Conservation (phyloP, 1,140 invertebrate species). For the Sitobion miscanthi region DNA sequence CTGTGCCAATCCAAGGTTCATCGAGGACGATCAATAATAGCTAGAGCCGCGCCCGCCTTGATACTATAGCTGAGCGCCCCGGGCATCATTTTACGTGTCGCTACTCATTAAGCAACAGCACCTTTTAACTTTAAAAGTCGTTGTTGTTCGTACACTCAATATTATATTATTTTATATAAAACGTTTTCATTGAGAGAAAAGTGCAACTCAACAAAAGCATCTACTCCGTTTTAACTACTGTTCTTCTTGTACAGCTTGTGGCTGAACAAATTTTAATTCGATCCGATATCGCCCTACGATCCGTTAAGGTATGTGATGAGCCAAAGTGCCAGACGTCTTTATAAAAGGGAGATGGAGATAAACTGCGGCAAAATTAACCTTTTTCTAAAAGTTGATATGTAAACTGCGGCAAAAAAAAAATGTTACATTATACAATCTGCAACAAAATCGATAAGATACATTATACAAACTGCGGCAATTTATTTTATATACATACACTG, state of each 20-base stretch:
- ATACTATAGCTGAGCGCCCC: not conserved
- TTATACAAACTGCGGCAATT: too few relatives aligned
- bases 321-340: not conserved
- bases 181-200: not conserved
- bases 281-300: not conserved
- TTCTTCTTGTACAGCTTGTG: not conserved
- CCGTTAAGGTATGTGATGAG: not conserved
- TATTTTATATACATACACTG: too few relatives aligned
- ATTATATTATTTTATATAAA: not conserved
- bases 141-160: not conserved
- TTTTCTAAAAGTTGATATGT: too few relatives aligned
- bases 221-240: not conserved
- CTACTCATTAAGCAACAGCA: not conserved
- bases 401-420: too few relatives aligned
- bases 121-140: too few relatives aligned
- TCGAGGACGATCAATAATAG: not conserved
- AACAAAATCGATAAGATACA: too few relatives aligned
- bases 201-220: not conserved
- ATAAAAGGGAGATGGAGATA: not conserved
- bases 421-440: too few relatives aligned
- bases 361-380: too few relatives aligned
- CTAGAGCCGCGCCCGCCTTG: not conserved
- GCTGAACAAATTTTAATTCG: not conserved
- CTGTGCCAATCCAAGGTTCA: not conserved
- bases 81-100: not conserved